phyloP scores from a whole-genome alignment of 2,797 vertebrate genomes.

The Enteromius thamalakanensis region DNA sequence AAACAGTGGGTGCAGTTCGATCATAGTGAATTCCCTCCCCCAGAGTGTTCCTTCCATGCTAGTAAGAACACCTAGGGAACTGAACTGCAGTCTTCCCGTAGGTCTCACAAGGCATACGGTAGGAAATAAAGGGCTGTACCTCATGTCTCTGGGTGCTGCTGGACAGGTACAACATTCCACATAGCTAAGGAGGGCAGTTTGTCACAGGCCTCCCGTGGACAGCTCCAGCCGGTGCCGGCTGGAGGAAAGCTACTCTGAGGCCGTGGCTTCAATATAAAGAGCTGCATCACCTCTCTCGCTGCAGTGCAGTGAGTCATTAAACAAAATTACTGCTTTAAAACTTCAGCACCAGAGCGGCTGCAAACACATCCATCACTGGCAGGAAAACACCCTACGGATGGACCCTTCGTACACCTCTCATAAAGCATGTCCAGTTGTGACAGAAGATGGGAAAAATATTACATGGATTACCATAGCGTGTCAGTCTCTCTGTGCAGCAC shows the following conservation, averaged over 20 bases:
- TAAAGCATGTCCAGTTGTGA: conserved; percentile 59
- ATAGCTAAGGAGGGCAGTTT: conserved; percentile 64
- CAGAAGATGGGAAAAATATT: conserved; percentile 61
- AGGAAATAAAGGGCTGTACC: conserved; percentile 56
- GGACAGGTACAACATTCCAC: conserved; percentile 60
- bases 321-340: conserved; percentile 70
- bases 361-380: conserved; percentile 65
- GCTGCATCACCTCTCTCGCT: conserved; percentile 50
- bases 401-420: conserved; percentile 51
- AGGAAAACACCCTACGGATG: conserved; percentile 51
- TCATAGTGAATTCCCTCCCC: conserved; percentile 9
- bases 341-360: conserved; percentile 52
- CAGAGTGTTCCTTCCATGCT: conserved; percentile 5
- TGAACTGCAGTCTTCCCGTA: conserved; percentile 21
- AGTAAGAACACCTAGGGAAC: conserved; percentile 26
- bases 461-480: conserved; percentile 52
- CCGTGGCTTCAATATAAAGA: conserved; percentile 44
- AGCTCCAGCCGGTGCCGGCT: conserved; percentile 14
- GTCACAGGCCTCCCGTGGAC: conserved; percentile 64
- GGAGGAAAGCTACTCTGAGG: conserved; percentile 58
- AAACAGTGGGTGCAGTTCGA: background rate
- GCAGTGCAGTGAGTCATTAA: conserved; percentile 67
- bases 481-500: conserved; percentile 26
- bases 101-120: conserved; percentile 22
- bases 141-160: conserved; percentile 54